Evolutionary conservation across 1,140 invertebrate species (phyloP), one percentile per base, ranked within the genome.

Genomic region (Himalopsyche phryganea): DNA sequence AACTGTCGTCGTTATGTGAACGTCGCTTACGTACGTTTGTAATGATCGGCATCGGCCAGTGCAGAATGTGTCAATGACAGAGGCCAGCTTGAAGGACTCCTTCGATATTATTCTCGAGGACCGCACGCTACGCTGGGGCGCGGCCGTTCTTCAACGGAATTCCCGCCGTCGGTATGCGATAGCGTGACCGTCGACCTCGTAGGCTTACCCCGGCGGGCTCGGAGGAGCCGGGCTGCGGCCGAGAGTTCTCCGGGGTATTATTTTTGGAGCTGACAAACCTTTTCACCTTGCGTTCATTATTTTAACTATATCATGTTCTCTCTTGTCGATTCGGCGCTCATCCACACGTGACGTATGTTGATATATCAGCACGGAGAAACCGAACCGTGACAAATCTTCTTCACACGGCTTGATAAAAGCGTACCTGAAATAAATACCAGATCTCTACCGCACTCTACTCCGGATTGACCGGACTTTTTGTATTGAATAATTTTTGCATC

Each of bases 261-360:
- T 15, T 17, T 18, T 20, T n/a, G 6, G 72, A 75, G 73, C 72
- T 72, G 72, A 75, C 71, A 76, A 76, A 78, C 75, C 76, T 78
- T 78, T 78, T 78, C 76, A 75, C 69, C 72, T 64, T 64, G 62
- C 62, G 52, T 58, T 64, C 72, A 75, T 72, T 76, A 71, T 76
- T 77, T 76, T 75, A 75, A 78, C 75, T 77, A 77, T 76, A 75
- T 76, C 75, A 78, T 78, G 76, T 78, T 75, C 75, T 77, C 71
- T 52, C 51, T 49, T 62, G 53, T 62, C 49, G 48, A 56, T 38
- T 42, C 51, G 42, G 58, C 49, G 60, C 60, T 63, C 60, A 63
- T 58, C 54, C 60, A 58, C 47, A 50, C 50, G 20, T 47, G n/a
- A n/a, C n/a, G 50, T 40, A 36, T 44, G 45, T 46, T 28, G 3